A percentile compares a stretch with the other conserved stretches of the same genome.
Evolutionary conservation across 1,140 invertebrate genomes (phyloP).

Genomic region (Saxidomus purpurata): DNA sequence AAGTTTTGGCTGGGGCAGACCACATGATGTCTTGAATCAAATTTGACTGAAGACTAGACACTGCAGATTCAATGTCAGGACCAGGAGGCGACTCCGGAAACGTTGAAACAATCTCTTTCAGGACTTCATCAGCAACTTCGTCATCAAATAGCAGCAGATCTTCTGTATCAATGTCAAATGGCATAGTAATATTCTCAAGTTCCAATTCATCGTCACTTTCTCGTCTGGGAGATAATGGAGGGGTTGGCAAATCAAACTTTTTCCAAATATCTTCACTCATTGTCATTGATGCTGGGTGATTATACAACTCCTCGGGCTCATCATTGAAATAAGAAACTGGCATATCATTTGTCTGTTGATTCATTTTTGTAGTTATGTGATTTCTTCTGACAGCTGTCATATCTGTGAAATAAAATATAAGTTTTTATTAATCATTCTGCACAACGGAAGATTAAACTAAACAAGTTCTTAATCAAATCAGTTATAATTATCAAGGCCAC

Average conservation of each 20-base stretch:
- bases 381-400: constrained; percentile 29
- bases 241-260: constrained; percentile 87
- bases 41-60: constrained; percentile 73
- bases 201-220: constrained; percentile 74
- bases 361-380: neutral
- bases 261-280: constrained; percentile 87
- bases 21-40: constrained; percentile 90
- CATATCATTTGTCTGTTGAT: neutral
- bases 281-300: constrained; percentile 67
- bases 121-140: constrained; percentile 53
- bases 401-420: constrained; percentile 37
- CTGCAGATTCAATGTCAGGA: constrained; percentile 18
- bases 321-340: neutral
- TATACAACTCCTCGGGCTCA: constrained; percentile 46
- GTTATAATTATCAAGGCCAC: constrained; percentile 25
- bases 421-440: too few species aligned
- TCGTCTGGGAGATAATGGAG: constrained; percentile 80
- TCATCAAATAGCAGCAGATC: constrained; percentile 64
- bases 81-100: constrained; percentile 75
- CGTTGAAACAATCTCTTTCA: constrained; percentile 47
- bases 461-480: constrained; percentile 1
- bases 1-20: constrained; percentile 86
- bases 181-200: constrained; percentile 65
- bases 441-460: too few species aligned
- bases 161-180: constrained; percentile 65